phyloP scores from a whole-genome alignment of 2,797 vertebrate species.

The Hirundo rustica region DNA sequence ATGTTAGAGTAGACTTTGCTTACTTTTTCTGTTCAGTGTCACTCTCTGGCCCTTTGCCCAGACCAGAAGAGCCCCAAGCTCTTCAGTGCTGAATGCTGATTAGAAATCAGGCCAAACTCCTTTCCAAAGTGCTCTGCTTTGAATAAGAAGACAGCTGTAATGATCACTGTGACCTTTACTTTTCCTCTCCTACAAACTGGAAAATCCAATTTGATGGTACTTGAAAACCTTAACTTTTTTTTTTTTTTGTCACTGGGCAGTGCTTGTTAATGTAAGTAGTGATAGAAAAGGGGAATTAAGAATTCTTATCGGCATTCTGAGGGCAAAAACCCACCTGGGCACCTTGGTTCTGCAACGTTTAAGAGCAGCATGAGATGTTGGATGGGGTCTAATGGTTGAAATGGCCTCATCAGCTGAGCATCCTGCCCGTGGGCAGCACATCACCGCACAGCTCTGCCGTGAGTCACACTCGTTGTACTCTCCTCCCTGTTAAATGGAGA shows the following conservation, averaged over 20 bases:
- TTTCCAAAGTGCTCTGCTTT: constrained; percentile 2
- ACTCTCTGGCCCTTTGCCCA: constrained; percentile 37
- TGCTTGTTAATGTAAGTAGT: neutral
- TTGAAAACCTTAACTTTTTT: neutral
- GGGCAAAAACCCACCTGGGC: neutral
- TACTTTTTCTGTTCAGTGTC: constrained; percentile 24
- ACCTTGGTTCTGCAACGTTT: neutral
- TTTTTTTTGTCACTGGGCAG: neutral
- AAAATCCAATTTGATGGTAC: neutral
- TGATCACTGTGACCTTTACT: constrained; percentile 18
- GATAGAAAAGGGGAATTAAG: neutral
- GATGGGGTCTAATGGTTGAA: neutral
- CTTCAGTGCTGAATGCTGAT: constrained; percentile 21
- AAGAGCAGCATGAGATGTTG: neutral
- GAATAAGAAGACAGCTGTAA: constrained; percentile 9
- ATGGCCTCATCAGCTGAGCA: neutral
- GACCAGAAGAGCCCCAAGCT: neutral
- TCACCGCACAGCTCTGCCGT: neutral
- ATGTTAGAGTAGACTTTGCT: constrained; percentile 14
- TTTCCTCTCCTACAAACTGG: constrained; percentile 3
- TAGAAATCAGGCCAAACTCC: constrained; percentile 23
- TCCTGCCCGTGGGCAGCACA: neutral
- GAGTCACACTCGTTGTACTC: neutral
- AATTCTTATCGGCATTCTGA: neutral
- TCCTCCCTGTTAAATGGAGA: neutral